Conservation (phyloP, 2,797 vertebrate genomes). For the Varecia variegata region DNA sequence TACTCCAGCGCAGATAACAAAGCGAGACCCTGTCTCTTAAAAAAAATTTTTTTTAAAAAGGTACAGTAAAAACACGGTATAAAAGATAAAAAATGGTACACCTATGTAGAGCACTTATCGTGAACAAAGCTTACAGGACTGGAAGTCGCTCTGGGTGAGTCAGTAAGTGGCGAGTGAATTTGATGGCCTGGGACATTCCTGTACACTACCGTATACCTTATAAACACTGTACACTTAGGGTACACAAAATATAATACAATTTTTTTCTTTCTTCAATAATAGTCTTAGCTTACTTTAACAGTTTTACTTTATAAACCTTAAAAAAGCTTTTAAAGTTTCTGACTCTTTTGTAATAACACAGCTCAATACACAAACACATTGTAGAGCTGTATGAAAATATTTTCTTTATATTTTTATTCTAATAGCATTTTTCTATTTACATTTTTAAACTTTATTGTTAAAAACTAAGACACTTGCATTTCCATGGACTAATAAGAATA, state of each 20-base stretch:
- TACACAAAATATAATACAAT: too few species aligned
- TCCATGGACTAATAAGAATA: neutral
- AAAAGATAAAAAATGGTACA: neutral
- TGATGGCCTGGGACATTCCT: neutral
- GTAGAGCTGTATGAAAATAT: too few species aligned
- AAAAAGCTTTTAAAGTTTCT: too few species aligned
- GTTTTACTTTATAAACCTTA: too few species aligned
- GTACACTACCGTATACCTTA: neutral
- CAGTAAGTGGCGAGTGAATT: neutral
- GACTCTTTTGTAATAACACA: too few species aligned
- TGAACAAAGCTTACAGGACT: neutral
- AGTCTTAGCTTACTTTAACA: too few species aligned
- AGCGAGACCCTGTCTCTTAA: neutral
- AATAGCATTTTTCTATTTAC: too few species aligned
- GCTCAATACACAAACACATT: too few species aligned
- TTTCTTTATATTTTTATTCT: too few species aligned
- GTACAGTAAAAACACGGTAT: neutral
- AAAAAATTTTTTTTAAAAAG: neutral
- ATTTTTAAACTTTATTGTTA: too few species aligned
- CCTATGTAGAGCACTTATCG: neutral
- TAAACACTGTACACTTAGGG: too few species aligned
- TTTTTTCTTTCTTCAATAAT: neutral
- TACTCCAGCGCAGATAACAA: neutral
- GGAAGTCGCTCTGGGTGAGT: neutral
- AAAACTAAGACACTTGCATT: neutral